Base-by-base conservation (phyloP, 2,797 vertebrate species). In the Lithobates pipiens region DNA sequence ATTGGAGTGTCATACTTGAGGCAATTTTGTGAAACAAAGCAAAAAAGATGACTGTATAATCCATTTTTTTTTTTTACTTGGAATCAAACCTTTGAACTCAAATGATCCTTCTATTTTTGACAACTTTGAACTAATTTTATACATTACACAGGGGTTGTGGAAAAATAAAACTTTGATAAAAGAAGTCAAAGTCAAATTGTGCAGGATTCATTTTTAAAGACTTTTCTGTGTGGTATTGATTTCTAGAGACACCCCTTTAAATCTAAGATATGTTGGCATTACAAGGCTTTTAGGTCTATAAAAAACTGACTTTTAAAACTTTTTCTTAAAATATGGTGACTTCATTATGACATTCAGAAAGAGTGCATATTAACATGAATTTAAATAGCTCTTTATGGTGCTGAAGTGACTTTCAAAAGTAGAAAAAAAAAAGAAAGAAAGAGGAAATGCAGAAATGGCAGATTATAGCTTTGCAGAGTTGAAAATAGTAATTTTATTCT, bases 281-380 rank as follows among this genome's bases (percentile, higher is more conserved):
- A 67, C 65, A 67, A 67, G 13, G 65, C 65, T 67, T 67, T 13
- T n/a, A 67, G 25, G 25, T 25, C 4, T 29, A 15, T 29, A 23
- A 23, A 61, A 61, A 61, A 61, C 54, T 61, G 21, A 15, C 65
- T 67, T 29, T 61, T 67, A 54, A 65, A 67, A 67, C 65, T 25
- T 29, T 25, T 67, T 67, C 27, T 67, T 67, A 73, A 69, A 63
- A 78, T 18, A 27, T 57, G 67, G 76, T 46, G 54, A 73, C 83
- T 85, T 85, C 70, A 68, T 69, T 23, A 44, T 75, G 77, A 85
- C 84, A 68, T 80, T 85, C 77, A 80, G 39, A 80, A 77, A 67
- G 77, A 67, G 42, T 21, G 34, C 76, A 50, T 50, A 79, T 79
- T 85, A 85, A 68, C 36, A 80, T 85, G 73, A 50, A 85, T 85